A percentile compares a stretch with the other conserved stretches of the same genome.
These are phyloP conservation scores for Acronicta alni DNA, from an alignment of 2,888 invertebrate species.

Conservation along the genomic window DNA sequence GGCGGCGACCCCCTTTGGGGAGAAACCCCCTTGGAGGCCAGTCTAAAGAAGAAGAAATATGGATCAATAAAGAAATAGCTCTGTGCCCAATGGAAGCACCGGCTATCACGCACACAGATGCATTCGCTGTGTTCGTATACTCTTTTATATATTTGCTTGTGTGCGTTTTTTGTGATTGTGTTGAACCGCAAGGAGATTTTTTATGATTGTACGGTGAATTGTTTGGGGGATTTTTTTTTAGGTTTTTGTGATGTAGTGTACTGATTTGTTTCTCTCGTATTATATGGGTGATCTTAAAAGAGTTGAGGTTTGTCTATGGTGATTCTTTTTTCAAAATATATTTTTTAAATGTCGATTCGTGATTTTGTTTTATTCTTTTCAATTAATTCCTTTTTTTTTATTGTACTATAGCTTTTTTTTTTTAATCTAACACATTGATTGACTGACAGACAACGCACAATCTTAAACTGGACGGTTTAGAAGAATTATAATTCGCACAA, in stretches of 20 bases:
- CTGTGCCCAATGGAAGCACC: conserved; percentile 86
- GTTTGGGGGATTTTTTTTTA: conserved; percentile 52
- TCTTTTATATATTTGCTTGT: conserved; percentile 56
- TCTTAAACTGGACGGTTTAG: too few species aligned
- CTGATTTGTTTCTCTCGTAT: background rate
- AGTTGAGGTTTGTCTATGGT: too few species aligned
- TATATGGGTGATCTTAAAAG: too few species aligned
- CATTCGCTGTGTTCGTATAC: conserved; percentile 59
- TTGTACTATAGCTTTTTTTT: too few species aligned
- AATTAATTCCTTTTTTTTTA: too few species aligned
- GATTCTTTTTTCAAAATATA: too few species aligned
- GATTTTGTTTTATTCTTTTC: too few species aligned
- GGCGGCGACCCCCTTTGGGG: conserved; percentile 47
- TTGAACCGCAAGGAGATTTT: conserved; percentile 67
- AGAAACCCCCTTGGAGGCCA: conserved; percentile 69
- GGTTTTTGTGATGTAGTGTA: conserved; percentile 32
- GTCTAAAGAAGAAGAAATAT: conserved; percentile 89
- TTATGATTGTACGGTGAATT: conserved; percentile 51
- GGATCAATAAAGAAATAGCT: conserved; percentile 90
- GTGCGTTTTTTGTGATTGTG: conserved; percentile 59
- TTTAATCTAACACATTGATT: too few species aligned
- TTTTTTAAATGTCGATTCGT: too few species aligned
- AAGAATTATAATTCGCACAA: too few species aligned
- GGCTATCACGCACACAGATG: conserved; percentile 82
- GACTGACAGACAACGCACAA: too few species aligned